Base-by-base conservation (phyloP, 2,113 vertebrate species). In the Entosphenus tridentatus region DNA sequence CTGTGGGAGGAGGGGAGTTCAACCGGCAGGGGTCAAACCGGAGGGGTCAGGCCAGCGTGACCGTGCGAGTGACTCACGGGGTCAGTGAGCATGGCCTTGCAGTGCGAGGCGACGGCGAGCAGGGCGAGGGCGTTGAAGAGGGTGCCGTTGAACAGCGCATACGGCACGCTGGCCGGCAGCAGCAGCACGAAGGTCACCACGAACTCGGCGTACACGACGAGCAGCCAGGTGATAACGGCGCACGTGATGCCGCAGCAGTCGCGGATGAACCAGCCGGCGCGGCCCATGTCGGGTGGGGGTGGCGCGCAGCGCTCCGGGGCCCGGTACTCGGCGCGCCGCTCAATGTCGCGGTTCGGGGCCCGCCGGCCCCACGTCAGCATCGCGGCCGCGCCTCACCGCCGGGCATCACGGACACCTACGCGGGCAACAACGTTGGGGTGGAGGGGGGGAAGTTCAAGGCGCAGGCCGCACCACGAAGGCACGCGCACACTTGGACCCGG, bases 151-250 rank as follows among this genome's bases (percentile, higher is more conserved):
- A 95, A 77, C 75, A 84, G 71, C 74, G 86, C 95, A 79, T 98
- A 97, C 69, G 74, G 70, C 68, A 88, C 76, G 76, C 80, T 84
- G 10, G 82, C 84, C n/a, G 62, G 62, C 71, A 95, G 76, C 75
- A 98, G 83, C 86, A 98, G 87, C 75, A 97, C 87, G 55, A 96
- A 91, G 67, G 92, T 77, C 77, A 97, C 93, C 78, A 98, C 93
- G 8, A 97, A 96, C 81, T 97, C 89, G 0, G 93, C 93, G 12
- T 86, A 98, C 73, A 98, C 81, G 74, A 98, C 85, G 80, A 98
- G 84, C 72, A 92, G 39, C 93, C 93, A 98, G 79, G 93, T 98
- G 77, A 98, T 85, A 55, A 90, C 74, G 73, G 83, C 89, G 72
- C 93, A 98, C 71, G 85, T 84, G 65, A 98, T 87, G 76, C 93